Evolutionary conservation across 1,140 invertebrate genomes (phyloP).

Genomic region (Steinernema khuongi): DNA sequence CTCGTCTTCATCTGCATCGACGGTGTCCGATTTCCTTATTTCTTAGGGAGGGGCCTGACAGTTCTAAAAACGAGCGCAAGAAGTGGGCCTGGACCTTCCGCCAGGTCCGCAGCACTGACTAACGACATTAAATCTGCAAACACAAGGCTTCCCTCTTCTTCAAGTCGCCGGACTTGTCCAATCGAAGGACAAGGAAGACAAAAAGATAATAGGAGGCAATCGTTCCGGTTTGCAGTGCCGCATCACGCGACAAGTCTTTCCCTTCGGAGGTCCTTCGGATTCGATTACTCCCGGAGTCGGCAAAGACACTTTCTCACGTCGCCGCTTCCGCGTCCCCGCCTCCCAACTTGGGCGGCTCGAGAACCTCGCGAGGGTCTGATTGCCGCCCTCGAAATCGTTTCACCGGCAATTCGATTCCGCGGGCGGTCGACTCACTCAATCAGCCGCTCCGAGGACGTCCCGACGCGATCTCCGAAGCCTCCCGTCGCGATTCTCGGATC

Average conservation of each 20-base stretch:
- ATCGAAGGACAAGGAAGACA: background rate
- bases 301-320: background rate
- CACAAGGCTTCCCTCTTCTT: no score
- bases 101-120: no score
- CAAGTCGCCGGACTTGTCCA: no score
- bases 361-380: background rate
- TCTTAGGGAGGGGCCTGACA: no score
- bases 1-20: no score
- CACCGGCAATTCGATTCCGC: slow-evolving; percentile 1
- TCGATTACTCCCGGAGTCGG: background rate
- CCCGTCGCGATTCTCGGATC: no score
- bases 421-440: slow-evolving; percentile 3
- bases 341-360: background rate
- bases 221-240: background rate
- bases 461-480: no score
- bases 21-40: no score
- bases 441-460: background rate
- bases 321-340: background rate
- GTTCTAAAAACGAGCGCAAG: no score
- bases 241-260: background rate
- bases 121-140: no score
- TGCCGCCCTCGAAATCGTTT: background rate
- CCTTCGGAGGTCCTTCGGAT: background rate
- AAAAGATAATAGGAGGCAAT: background rate
- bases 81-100: no score